Conservation (phyloP, 2,797 vertebrate species). For the Carapus acus region DNA sequence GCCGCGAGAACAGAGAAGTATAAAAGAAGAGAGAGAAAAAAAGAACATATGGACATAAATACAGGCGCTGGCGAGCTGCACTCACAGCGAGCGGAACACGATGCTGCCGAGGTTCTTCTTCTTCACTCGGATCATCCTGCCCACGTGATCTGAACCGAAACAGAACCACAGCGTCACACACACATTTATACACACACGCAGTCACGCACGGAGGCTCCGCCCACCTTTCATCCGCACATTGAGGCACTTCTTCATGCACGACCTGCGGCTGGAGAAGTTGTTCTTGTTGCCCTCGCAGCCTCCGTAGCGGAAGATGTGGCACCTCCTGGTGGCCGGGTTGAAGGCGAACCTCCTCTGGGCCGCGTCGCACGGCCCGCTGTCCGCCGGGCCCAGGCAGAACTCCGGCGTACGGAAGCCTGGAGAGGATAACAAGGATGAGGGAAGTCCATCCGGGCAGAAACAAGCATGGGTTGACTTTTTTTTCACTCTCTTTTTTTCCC, state of each 20-base stretch:
- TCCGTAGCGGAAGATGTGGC: slow-evolving; percentile 76
- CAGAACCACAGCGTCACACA: background rate
- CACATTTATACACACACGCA: no score
- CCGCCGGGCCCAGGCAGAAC: slow-evolving; percentile 65
- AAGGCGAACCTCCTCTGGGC: slow-evolving; percentile 72
- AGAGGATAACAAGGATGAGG: slow-evolving; percentile 5
- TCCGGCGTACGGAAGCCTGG: slow-evolving; percentile 54
- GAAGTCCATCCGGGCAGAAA: no score
- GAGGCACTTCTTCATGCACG: slow-evolving; percentile 75
- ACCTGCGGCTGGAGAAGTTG: slow-evolving; percentile 75
- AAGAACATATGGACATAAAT: slow-evolving; percentile 54
- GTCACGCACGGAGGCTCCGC: background rate
- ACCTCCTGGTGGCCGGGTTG: slow-evolving; percentile 64
- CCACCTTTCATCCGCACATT: slow-evolving; percentile 61
- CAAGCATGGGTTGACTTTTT: no score
- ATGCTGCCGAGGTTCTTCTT: slow-evolving; percentile 61
- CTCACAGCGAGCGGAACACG: slow-evolving; percentile 37
- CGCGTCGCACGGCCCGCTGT: slow-evolving; percentile 72
- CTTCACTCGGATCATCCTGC: slow-evolving; percentile 61
- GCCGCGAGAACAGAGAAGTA: slow-evolving; percentile 4
- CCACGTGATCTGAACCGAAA: slow-evolving; percentile 40
- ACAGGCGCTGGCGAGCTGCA: slow-evolving; percentile 22
- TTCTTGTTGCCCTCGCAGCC: slow-evolving; percentile 89
- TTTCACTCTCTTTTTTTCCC: no score
- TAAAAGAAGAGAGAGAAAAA: slow-evolving; percentile 19